phyloP scores from a whole-genome alignment of 2,113 vertebrate species.

The Vidua chalybeata region DNA sequence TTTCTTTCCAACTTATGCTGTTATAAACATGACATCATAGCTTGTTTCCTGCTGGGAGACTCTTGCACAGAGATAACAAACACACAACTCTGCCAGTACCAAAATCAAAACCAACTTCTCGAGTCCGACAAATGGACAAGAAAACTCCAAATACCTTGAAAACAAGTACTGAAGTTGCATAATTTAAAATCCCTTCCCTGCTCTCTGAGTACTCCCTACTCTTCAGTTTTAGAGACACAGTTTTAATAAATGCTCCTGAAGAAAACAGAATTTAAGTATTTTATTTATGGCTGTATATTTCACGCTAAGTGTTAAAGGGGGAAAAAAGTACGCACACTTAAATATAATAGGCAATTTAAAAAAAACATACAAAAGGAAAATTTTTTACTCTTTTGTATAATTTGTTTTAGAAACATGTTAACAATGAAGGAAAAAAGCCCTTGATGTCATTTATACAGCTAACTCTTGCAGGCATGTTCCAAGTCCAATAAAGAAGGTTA shows the following conservation, averaged over 20 bases:
- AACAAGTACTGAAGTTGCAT: neutral
- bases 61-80: neutral
- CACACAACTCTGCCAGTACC: neutral
- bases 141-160: neutral
- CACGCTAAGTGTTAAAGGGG: neutral
- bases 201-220: neutral
- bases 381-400: neutral
- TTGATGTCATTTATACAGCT: neutral
- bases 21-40: neutral
- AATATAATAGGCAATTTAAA: neutral
- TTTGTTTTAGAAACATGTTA: conserved; percentile 29
- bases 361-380: neutral
- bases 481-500: conserved; percentile 76
- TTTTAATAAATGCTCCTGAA: neutral
- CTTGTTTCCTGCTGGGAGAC: neutral
- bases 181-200: neutral
- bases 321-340: neutral
- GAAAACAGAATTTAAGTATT: neutral
- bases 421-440: neutral
- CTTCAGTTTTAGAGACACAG: neutral
- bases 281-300: neutral
- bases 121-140: neutral
- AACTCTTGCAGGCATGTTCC: conserved; percentile 73
- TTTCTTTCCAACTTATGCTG: neutral
- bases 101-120: neutral